A percentile compares a stretch with the other conserved stretches of the same genome.
Conservation (phyloP, 2,888 invertebrate genomes). For the Stenodema calcarata region DNA sequence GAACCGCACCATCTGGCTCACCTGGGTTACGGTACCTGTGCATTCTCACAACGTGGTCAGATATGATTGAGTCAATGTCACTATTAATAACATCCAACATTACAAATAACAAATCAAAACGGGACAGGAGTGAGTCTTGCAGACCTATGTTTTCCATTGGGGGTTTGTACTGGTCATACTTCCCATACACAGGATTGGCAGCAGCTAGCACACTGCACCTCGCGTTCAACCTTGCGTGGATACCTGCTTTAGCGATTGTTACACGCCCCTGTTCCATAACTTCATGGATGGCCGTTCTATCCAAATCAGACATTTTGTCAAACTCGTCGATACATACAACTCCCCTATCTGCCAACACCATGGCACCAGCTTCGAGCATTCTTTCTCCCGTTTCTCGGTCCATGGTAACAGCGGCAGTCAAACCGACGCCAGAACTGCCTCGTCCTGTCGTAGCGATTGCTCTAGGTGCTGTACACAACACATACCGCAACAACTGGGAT, state of each 20-base stretch:
- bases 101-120: conserved; percentile 98
- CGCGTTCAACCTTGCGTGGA: conserved; percentile 96
- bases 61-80: conserved; percentile 88
- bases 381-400: conserved; percentile 92
- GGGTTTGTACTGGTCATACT: conserved; percentile 97
- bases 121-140: conserved; percentile 94
- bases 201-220: conserved; percentile 97
- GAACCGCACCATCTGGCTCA: conserved; percentile 93
- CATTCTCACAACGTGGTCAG: conserved; percentile 97
- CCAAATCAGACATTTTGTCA: conserved; percentile 99
- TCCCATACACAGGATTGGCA: conserved; percentile 98
- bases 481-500: conserved; percentile 93
- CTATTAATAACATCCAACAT: conserved; percentile 92
- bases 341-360: conserved; percentile 99
- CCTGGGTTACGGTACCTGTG: conserved; percentile 85
- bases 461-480: conserved; percentile 90
- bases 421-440: conserved; percentile 97
- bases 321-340: conserved; percentile 98
- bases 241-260: conserved; percentile 98
- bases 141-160: conserved; percentile 99
- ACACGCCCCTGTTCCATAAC: conserved; percentile 99
- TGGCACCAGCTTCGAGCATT: conserved; percentile 94
- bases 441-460: conserved; percentile 97
- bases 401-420: conserved; percentile 97
- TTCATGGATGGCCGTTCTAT: conserved; percentile 98